Base-by-base conservation (phyloP, 2,888 invertebrate species). In the Andrena camellia region DNA sequence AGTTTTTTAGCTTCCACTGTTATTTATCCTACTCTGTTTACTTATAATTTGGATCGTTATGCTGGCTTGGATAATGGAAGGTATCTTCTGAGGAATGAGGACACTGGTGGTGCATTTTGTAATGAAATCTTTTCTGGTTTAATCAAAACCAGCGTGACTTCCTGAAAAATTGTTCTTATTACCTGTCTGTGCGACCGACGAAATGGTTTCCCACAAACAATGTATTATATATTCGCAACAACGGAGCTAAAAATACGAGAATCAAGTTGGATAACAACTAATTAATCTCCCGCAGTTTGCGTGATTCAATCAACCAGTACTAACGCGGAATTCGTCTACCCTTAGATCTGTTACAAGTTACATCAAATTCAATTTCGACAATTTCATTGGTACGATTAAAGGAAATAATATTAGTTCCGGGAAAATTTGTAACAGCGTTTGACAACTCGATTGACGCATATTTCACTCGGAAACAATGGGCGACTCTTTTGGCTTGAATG, bases 261-360 rank as follows among this genome's bases (percentile, higher is more conserved):
- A 78, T 79, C 69, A 69, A 74, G 69, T 73, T 79, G 26, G 31
- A 64, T 54, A 79, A 74, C 80, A 73, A 74, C 63, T 81, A 81
- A 81, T 81, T 79, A 79, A 81, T 69, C 54, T 52, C 35, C 52
- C n/a, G 52, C 69, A 54, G 79, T 79, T 54, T n/a, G 42, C 48
- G 69, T 64, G 72, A 81, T 79, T 70, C 74, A 69, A 74, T 81
- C 79, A 73, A 81, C 74, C 20, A 64, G 33, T 42, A 50, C 63
- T 54, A 60, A 73, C 60, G 42, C 60, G 33, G 52, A 74, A 70
- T 59, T 54, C 73, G 69, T 64, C 29, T n/a, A 35, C 42, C 69
- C 31, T 68, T 48, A 31, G 73, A 8, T 62, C 10, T 23, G 57
- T 79, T 74, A 17, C 74, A 64, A 73, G 63, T 73, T 73, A 69